Base-by-base conservation (phyloP, 2,113 vertebrate species). In the Aptenodytes forsteri region DNA sequence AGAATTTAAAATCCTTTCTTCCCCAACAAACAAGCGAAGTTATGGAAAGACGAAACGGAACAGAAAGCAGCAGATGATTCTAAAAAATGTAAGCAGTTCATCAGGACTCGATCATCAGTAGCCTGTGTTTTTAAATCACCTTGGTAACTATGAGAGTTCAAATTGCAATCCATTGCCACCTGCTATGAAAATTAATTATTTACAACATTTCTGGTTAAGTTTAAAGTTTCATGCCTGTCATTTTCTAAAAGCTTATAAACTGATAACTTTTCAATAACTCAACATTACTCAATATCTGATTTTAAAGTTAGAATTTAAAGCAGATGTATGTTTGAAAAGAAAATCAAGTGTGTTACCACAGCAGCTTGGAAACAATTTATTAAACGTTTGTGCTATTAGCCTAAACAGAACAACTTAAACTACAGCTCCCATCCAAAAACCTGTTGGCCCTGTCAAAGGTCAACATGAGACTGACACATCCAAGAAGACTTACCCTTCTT, bases 301-400 rank as follows among this genome's bases (percentile, higher is more conserved):
- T 90, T 94, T 64, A 88, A 97, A 94, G 42, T 30, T 69, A 75
- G 49, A 91, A 85, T 89, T 97, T 92, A 95, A 52, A 91, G 56
- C 52, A 79, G 47, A 49, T 62, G 40, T 59, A 21, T 32, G 32
- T 84, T 85, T 58, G 18, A 58, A 93, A 91, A 64, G 14, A 80
- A 71, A 81, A 86, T 44, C 12, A 76, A 81, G 55, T 72, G 21
- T 49, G 26, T 92, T 96, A 90, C 59, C 83, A 87, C 61, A 91
- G 88, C 61, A 97, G 87, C 75, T 94, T 91, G 71, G 76, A 92
- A 97, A 93, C 64, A 67, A 80, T 73, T 93, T 91, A 87, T 50
- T 70, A 93, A 97, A 92, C 34, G 85, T 82, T 94, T 94, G 78
- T 87, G 67, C 87, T 94, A 73, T 34, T 77, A 90, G 70, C 79